These are phyloP conservation scores for Sphecodes monilicornis DNA, from an alignment of 2,888 invertebrate genomes.

Conservation along the genomic window DNA sequence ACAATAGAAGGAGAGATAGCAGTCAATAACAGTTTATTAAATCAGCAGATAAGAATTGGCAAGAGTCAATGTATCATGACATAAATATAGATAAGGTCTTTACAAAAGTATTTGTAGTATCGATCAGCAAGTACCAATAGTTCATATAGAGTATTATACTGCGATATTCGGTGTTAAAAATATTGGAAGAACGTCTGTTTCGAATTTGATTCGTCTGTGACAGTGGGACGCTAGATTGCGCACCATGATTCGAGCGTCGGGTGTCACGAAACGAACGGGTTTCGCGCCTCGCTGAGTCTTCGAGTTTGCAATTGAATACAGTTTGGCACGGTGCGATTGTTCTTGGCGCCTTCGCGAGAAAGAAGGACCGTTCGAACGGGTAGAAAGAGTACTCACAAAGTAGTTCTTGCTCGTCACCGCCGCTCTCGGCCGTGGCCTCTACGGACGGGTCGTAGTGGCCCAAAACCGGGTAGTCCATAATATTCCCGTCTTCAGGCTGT, in stretches of 20 bases:
- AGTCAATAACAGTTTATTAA: conserved; percentile 18
- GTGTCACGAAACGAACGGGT: conserved; percentile 28
- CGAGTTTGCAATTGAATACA: conserved; percentile 28
- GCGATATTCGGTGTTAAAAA: not conserved
- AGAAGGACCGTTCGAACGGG: not conserved
- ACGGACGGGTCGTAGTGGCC: conserved; percentile 79
- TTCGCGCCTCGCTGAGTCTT: conserved; percentile 55
- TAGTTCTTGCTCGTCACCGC: conserved; percentile 74
- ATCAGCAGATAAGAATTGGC: not conserved
- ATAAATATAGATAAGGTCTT: not conserved
- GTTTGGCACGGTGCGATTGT: not conserved
- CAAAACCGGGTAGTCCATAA: conserved; percentile 80
- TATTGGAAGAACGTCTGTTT: not conserved
- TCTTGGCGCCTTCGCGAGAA: conserved; percentile 26
- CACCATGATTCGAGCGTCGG: conserved; percentile 37
- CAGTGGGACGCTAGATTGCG: conserved; percentile 46
- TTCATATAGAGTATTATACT: not conserved
- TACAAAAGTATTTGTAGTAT: not conserved
- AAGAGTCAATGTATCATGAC: not conserved
- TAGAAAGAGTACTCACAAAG: conserved; percentile 74
- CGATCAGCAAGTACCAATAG: not conserved
- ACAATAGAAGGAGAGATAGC: conserved; percentile 28
- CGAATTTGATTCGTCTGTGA: conserved; percentile 8
- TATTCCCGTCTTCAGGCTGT: conserved; percentile 57
- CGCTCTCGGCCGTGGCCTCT: conserved; percentile 72